Percentiles rank a stretch among this genome's conserved stretches.
phyloP scores from a whole-genome alignment of 2,888 invertebrate genomes.

The Brachyopa scutellaris region DNA sequence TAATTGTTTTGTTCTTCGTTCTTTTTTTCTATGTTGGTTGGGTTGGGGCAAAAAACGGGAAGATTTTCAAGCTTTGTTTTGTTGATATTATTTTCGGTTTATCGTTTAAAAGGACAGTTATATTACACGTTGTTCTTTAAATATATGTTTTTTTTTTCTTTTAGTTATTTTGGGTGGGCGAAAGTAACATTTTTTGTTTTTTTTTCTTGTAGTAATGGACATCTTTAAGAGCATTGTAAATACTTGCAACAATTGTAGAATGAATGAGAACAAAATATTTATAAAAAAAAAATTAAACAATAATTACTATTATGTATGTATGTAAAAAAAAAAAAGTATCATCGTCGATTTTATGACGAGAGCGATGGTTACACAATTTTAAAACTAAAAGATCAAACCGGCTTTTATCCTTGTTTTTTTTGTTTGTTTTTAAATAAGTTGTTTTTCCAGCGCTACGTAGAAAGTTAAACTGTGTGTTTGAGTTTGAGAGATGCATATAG shows the following conservation, averaged over 20 bases:
- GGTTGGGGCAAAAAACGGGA: no score
- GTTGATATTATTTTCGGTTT: background rate
- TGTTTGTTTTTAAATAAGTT: constrained; percentile 19
- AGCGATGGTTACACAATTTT: constrained; percentile 45
- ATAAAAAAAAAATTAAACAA: constrained; percentile 58
- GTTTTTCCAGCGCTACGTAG: constrained; percentile 40
- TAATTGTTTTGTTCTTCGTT: constrained; percentile 52
- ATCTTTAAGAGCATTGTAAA: constrained; percentile 16
- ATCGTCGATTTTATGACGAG: constrained; percentile 58
- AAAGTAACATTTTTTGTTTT: background rate
- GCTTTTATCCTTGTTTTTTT: constrained; percentile 19
- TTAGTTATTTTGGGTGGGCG: background rate
- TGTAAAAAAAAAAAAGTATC: constrained; percentile 38
- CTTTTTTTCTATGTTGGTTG: constrained; percentile 37
- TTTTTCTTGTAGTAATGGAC: constrained; percentile 7
- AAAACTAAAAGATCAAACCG: constrained; percentile 43
- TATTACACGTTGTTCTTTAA: constrained; percentile 41
- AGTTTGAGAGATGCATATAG: constrained; percentile 65
- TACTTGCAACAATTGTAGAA: constrained; percentile 33
- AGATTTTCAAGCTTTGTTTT: constrained; percentile 4
- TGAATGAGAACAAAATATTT: constrained; percentile 45
- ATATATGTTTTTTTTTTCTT: constrained; percentile 10
- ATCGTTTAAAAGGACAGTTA: constrained; percentile 34
- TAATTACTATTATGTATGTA: constrained; percentile 53
- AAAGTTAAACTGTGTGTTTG: constrained; percentile 56